These are phyloP conservation scores for Chironomus riparius DNA, from an alignment of 2,888 invertebrate species.

Conservation along the genomic window DNA sequence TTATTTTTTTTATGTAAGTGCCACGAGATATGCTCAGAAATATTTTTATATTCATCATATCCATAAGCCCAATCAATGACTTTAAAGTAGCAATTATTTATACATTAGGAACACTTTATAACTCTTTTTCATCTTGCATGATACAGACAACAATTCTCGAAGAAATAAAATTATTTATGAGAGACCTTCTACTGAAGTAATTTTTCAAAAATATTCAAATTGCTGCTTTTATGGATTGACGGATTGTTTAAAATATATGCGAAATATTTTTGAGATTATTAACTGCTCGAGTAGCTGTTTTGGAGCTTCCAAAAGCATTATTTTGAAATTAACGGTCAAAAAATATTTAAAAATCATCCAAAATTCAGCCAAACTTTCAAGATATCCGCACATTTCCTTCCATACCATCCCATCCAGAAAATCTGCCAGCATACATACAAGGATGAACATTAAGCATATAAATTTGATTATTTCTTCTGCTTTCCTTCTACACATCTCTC, in stretches of 20 bases:
- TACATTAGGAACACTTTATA: slow-evolving; percentile 27
- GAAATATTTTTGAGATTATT: too few relatives aligned
- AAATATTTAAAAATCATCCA: too few relatives aligned
- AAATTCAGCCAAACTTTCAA: too few relatives aligned
- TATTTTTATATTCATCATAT: slow-evolving; percentile 4
- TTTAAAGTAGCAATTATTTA: slow-evolving; percentile 27
- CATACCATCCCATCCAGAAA: too few relatives aligned
- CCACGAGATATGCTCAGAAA: not conserved
- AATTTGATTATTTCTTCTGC: not conserved
- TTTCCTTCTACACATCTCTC: not conserved
- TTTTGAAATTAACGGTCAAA: too few relatives aligned
- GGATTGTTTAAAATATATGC: too few relatives aligned
- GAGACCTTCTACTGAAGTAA: not conserved
- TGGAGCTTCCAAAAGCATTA: too few relatives aligned
- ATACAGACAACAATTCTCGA: not conserved
- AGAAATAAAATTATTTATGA: not conserved
- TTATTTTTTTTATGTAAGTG: too few relatives aligned
- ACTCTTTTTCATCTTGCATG: slow-evolving; percentile 9
- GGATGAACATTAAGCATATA: not conserved
- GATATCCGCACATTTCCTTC: not conserved
- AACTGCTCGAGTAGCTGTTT: too few relatives aligned
- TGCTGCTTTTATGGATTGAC: too few relatives aligned
- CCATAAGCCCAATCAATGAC: slow-evolving; percentile 26
- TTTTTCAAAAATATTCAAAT: not conserved
- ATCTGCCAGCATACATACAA: too few relatives aligned